Evolutionary conservation across 1,140 invertebrate genomes (phyloP).

Genomic region (roundworm (Caenorhabditis elegans)): DNA sequence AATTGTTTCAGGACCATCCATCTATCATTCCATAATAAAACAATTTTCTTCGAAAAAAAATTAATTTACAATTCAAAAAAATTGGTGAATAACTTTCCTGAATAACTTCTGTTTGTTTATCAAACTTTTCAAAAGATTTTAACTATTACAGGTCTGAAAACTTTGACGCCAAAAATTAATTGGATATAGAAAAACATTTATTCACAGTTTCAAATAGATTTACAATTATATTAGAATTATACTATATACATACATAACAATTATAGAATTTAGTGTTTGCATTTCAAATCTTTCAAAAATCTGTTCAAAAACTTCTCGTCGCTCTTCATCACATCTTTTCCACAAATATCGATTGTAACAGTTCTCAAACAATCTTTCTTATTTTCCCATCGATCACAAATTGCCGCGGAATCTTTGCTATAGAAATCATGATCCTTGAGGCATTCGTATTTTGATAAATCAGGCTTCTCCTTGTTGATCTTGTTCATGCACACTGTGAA

Average conservation of each 20-base stretch:
- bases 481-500: conserved; percentile 2
- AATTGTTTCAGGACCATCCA: too few species aligned
- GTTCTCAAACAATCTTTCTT: not conserved
- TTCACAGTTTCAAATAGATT: too few species aligned
- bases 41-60: too few species aligned
- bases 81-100: too few species aligned
- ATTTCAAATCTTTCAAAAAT: not conserved
- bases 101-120: too few species aligned
- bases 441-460: not conserved
- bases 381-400: conserved; percentile 1
- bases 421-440: conserved; percentile 11
- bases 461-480: not conserved
- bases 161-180: too few species aligned
- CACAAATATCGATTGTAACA: not conserved
- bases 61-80: too few species aligned
- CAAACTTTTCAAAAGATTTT: too few species aligned
- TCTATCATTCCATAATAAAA: too few species aligned
- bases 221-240: too few species aligned
- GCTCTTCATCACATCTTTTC: not conserved
- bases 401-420: not conserved
- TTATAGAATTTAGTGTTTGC: not conserved
- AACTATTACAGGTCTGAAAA: too few species aligned
- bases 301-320: not conserved
- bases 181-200: too few species aligned
- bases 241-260: not conserved